phyloP scores from a whole-genome alignment of 2,113 vertebrate species.

The Cephalopholis sonnerati region DNA sequence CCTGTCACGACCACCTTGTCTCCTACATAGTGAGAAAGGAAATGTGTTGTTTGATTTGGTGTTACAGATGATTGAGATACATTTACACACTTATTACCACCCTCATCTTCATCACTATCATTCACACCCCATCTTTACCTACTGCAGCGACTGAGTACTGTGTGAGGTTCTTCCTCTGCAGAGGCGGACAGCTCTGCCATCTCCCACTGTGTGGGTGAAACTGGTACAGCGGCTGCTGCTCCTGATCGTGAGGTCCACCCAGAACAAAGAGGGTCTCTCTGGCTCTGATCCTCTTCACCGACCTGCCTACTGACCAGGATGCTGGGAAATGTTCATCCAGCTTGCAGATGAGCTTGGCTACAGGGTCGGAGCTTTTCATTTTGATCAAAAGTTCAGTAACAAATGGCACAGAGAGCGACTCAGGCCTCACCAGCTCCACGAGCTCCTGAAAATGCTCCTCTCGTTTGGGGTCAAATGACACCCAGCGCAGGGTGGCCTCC shows the following conservation, averaged over 20 bases:
- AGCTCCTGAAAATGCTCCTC: constrained; percentile 88
- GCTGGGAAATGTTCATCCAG: constrained; percentile 85
- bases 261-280: constrained; percentile 88
- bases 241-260: constrained; percentile 89
- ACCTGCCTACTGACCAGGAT: constrained; percentile 82
- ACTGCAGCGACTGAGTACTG: constrained; percentile 91
- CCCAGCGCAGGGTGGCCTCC: constrained; percentile 88
- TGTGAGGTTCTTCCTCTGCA: constrained; percentile 90
- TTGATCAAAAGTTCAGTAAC: constrained; percentile 85
- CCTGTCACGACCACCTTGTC: constrained; percentile 87
- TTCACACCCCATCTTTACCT: constrained; percentile 83
- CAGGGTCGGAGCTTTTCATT: constrained; percentile 79
- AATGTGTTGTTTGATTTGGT: too few species aligned
- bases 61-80: neutral
- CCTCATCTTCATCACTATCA: neutral
- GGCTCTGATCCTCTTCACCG: constrained; percentile 71
- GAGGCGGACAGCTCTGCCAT: constrained; percentile 88
- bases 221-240: constrained; percentile 88
- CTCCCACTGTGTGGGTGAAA: constrained; percentile 87
- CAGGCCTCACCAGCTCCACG: constrained; percentile 84
- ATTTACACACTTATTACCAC: neutral
- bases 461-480: constrained; percentile 81
- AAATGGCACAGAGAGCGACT: constrained; percentile 88
- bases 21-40: constrained; percentile 45
- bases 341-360: constrained; percentile 84